phyloP scores from a whole-genome alignment of 1,140 invertebrate genomes.

The Bombus impatiens region DNA sequence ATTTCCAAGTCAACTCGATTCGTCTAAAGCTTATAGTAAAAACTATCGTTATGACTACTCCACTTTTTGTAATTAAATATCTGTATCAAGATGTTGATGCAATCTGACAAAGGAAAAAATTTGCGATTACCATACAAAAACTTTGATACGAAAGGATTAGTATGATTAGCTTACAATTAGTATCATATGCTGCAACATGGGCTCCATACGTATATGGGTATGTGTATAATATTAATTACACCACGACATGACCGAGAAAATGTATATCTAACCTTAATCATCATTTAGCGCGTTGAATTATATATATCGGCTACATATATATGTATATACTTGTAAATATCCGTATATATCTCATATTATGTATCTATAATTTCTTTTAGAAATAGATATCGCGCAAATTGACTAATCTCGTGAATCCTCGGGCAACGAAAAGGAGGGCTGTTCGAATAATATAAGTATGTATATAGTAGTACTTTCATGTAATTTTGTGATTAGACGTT shows the following conservation, averaged over 20 bases:
- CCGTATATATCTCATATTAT: slow-evolving; percentile 60
- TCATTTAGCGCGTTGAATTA: neutral
- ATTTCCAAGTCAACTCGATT: neutral
- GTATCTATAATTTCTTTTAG: slow-evolving; percentile 67
- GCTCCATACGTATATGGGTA: slow-evolving; percentile 30
- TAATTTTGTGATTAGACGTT: slow-evolving; percentile 16
- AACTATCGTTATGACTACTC: neutral
- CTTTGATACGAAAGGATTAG: neutral
- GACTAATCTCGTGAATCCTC: slow-evolving; percentile 75
- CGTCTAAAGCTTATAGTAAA: neutral
- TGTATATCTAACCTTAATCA: slow-evolving; percentile 15
- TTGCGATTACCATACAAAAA: neutral
- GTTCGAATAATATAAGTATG: slow-evolving; percentile 57
- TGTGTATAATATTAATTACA: slow-evolving; percentile 10
- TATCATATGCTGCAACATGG: neutral
- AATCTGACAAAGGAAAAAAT: neutral
- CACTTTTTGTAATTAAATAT: neutral
- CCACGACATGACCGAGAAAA: slow-evolving; percentile 17
- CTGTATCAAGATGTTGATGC: neutral
- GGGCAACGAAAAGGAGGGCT: slow-evolving; percentile 61
- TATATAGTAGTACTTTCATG: neutral
- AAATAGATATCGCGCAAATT: slow-evolving; percentile 78
- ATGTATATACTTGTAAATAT: slow-evolving; percentile 56
- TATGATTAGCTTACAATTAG: neutral
- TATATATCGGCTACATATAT: slow-evolving; percentile 37